Conservation (phyloP, 2,113 vertebrate genomes). For the Campylomormyrus tamandua region DNA sequence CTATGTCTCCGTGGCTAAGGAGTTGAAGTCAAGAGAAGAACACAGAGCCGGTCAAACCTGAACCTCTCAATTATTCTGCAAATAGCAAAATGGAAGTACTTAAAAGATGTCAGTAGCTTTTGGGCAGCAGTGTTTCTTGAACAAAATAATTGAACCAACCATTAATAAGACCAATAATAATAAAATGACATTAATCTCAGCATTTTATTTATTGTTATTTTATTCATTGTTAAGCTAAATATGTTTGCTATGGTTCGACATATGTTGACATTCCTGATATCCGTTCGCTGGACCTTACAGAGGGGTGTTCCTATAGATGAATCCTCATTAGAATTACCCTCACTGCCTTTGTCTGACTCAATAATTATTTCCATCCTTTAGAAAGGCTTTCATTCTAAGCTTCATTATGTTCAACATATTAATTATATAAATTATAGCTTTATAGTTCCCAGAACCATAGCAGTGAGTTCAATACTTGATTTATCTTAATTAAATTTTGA, state of each 20-base stretch:
- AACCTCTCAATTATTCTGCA: neutral
- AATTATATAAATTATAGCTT: neutral
- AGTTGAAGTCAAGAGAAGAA: neutral
- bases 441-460: neutral
- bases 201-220: neutral
- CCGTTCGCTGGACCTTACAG: neutral
- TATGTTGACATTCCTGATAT: neutral
- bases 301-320: neutral
- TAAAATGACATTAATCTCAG: neutral
- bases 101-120: neutral
- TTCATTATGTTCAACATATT: neutral
- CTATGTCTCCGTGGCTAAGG: neutral
- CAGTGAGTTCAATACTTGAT: neutral
- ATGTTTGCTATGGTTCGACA: neutral
- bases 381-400: neutral
- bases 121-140: neutral
- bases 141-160: neutral
- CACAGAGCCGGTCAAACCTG: neutral
- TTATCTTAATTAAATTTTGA: neutral
- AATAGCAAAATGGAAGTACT: neutral
- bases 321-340: neutral
- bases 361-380: slow-evolving; percentile 3
- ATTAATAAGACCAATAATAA: neutral
- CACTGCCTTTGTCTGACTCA: neutral
- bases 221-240: neutral